These are phyloP conservation scores for Lamprologus speciosus DNA, from an alignment of 2,113 vertebrate genomes.

Conservation along the genomic window DNA sequence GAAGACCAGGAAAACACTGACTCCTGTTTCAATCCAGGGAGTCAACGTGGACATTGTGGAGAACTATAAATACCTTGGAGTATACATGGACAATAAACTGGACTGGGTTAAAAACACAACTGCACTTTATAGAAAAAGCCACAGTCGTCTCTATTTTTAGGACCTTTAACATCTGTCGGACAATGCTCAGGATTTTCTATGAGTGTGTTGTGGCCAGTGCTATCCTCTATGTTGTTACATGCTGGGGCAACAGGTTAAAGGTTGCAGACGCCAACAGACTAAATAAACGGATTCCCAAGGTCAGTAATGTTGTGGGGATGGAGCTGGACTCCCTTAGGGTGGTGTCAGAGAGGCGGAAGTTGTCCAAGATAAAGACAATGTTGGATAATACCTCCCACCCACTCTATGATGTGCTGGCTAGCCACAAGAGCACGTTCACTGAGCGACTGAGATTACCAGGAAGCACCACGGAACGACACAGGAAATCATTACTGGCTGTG, in stretches of 20 bases:
- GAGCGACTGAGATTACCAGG: background rate
- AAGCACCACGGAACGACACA: rapidly evolving
- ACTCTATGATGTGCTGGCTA: rapidly evolving
- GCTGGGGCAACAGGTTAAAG: too few species aligned
- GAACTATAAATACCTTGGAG: background rate
- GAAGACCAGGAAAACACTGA: background rate
- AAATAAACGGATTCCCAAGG: rapidly evolving
- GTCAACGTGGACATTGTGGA: background rate
- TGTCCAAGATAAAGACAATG: rapidly evolving
- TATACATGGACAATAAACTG: background rate
- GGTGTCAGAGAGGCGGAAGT: rapidly evolving
- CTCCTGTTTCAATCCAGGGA: background rate
- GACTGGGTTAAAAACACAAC: background rate
- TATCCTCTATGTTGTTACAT: background rate
- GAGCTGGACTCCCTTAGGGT: background rate
- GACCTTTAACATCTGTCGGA: background rate
- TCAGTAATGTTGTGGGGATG: background rate
- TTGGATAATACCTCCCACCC: rapidly evolving
- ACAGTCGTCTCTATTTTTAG: background rate
- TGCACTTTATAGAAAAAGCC: background rate
- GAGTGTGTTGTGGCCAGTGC: background rate
- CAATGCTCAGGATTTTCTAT: background rate
- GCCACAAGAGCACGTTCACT: background rate
- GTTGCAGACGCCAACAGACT: rapidly evolving
- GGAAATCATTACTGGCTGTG: background rate